phyloP scores from a whole-genome alignment of 2,797 vertebrate species.

The Cirrhinus molitorella region DNA sequence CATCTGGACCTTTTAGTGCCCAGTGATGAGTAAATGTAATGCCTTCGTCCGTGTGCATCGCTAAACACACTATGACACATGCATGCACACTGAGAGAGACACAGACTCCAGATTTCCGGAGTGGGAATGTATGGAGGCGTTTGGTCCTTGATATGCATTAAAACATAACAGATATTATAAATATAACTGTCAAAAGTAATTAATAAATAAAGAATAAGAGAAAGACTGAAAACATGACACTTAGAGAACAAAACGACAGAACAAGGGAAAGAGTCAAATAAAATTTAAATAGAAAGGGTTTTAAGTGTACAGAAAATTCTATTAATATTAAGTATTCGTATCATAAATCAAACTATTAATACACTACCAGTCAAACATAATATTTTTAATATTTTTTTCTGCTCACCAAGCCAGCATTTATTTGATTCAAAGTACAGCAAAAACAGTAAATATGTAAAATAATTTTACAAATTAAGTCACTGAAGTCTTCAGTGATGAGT shows the following conservation, averaged over 20 bases:
- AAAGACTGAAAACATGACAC: background rate
- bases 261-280: background rate
- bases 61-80: conserved; percentile 31
- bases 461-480: no score
- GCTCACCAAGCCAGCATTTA: no score
- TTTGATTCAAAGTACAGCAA: no score
- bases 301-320: background rate
- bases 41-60: conserved; percentile 32
- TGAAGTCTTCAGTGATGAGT: no score
- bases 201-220: background rate
- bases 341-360: no score
- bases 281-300: background rate
- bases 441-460: no score
- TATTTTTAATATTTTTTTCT: no score
- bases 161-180: conserved; percentile 46
- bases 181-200: background rate
- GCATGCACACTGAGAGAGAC: background rate
- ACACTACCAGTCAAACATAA: no score
- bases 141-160: conserved; percentile 43
- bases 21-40: conserved; percentile 45
- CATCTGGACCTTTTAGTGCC: conserved; percentile 41
- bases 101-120: conserved; percentile 15
- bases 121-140: conserved; percentile 43
- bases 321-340: no score
- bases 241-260: background rate